Evolutionary conservation across 2,888 invertebrate genomes (phyloP), one percentile per base, ranked within the genome.

Genomic region (Lepidonotus clava): DNA sequence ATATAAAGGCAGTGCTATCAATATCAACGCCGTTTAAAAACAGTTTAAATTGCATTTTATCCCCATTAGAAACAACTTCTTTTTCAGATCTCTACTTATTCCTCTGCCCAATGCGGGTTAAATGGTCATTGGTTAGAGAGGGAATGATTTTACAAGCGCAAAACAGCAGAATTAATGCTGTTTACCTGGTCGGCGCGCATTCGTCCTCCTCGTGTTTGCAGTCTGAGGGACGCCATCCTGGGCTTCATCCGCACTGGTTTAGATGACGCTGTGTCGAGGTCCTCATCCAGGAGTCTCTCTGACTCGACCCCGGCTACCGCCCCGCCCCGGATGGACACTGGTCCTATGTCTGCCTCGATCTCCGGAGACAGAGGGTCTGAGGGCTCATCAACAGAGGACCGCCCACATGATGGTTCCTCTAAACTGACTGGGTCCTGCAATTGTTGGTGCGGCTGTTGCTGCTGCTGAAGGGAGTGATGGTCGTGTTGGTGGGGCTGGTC

Each of bases 171-270:
- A n/a, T n/a, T n/a, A n/a, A n/a, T n/a, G n/a, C n/a, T n/a, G n/a
- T 32, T 32, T 11, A 80, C 80, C 80, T 80, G 80, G 32, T 80
- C 80, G 8, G 80, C 80, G 18, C 80, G 41, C 80, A 80, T 41
- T 24, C 80, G 41, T 46, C 80, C 80, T 14, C 80, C 80, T 1
- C 80, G 24, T 28, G 80, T 80, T 24, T 80, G 80, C 24, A 46
- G 28, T 18, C 80, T 41, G 1, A 80, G 80, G 5, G 80, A 80
- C 24, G 80, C 46, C 24, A 51, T 51, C 51, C 46, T 80, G 1
- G 80, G 80, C 32, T 80, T 41, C 32, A 46, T 28, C 2, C 24
- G 41, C 8, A 80, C 46, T 1, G 80, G 80, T 28, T 80, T 76
- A 34, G 76, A 36, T 76, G 6, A 1, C 14, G 80, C 18, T 5